Evolutionary conservation across 2,888 invertebrate genomes (phyloP).

Genomic region (Artemia sinica): DNA sequence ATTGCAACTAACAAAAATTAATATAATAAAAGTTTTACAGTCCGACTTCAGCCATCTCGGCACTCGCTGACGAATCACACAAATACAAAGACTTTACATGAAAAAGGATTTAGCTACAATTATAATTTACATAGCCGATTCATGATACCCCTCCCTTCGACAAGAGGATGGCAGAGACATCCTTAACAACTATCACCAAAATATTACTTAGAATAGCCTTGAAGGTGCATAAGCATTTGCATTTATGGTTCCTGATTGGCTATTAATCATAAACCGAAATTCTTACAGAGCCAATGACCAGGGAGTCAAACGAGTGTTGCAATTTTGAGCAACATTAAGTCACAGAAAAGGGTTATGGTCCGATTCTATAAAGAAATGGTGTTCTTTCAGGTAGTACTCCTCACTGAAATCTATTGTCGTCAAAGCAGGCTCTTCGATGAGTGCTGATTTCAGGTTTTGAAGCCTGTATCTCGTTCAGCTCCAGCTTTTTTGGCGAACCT

Average conservation of each 20-base stretch:
- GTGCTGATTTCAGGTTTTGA: background rate
- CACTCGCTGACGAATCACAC: too few species aligned
- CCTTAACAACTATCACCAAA: too few species aligned
- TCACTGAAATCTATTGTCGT: background rate
- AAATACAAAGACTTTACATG: background rate
- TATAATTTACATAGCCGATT: too few species aligned
- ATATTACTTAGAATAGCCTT: too few species aligned
- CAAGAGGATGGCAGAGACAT: too few species aligned
- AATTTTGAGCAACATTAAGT: background rate
- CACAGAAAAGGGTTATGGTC: constrained; percentile 8
- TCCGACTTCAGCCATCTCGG: too few species aligned
- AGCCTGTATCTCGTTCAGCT: background rate
- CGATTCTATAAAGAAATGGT: background rate
- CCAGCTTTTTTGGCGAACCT: background rate
- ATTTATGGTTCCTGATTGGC: background rate
- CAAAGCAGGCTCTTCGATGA: background rate
- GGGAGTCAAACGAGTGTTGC: constrained; percentile 10
- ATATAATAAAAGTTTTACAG: too few species aligned
- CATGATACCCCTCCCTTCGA: too few species aligned
- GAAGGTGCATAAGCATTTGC: background rate
- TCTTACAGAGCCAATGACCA: background rate
- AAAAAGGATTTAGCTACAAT: too few species aligned
- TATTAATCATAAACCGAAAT: background rate
- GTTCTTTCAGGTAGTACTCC: background rate
- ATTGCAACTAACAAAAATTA: too few species aligned